Conservation (phyloP, 1,140 invertebrate species). For the Brachionus sp. region DNA sequence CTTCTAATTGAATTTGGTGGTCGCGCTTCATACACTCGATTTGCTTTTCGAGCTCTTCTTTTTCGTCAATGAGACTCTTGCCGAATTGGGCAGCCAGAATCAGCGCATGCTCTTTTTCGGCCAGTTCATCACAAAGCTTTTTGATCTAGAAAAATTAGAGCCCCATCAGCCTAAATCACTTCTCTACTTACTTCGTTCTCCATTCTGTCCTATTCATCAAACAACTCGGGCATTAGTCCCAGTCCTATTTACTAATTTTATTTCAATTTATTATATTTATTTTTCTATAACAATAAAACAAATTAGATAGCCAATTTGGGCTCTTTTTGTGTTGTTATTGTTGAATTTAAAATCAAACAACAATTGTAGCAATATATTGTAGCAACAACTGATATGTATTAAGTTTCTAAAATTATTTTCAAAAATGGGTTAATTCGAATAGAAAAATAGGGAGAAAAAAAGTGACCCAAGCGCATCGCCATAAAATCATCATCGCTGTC, state of each 20-base stretch:
- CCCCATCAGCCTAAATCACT: background rate
- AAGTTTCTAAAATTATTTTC: background rate
- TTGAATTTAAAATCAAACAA: background rate
- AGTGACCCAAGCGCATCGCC: slow-evolving; percentile 28
- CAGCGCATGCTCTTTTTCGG: slow-evolving; percentile 32
- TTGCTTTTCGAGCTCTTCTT: slow-evolving; percentile 35
- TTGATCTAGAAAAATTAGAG: slow-evolving; percentile 17
- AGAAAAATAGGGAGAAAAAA: background rate
- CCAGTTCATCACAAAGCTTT: slow-evolving; percentile 33
- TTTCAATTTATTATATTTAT: background rate
- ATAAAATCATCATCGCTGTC: background rate
- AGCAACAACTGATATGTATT: slow-evolving; percentile 19
- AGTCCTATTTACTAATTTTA: background rate
- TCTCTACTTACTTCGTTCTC: background rate
- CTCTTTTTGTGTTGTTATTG: background rate
- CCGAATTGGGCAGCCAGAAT: slow-evolving; percentile 35
- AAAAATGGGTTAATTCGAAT: slow-evolving; percentile 31
- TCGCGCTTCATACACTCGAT: slow-evolving; percentile 24
- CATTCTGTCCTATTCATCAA: slow-evolving; percentile 1
- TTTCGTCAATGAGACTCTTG: slow-evolving; percentile 37
- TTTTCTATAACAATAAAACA: slow-evolving; percentile 30
- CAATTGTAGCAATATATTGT: slow-evolving; percentile 14
- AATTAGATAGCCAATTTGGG: slow-evolving; percentile 35
- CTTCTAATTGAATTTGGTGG: slow-evolving; percentile 15
- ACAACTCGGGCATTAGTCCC: background rate